Base-by-base conservation (phyloP, 1,140 invertebrate genomes). In the Drosophila parvula region DNA sequence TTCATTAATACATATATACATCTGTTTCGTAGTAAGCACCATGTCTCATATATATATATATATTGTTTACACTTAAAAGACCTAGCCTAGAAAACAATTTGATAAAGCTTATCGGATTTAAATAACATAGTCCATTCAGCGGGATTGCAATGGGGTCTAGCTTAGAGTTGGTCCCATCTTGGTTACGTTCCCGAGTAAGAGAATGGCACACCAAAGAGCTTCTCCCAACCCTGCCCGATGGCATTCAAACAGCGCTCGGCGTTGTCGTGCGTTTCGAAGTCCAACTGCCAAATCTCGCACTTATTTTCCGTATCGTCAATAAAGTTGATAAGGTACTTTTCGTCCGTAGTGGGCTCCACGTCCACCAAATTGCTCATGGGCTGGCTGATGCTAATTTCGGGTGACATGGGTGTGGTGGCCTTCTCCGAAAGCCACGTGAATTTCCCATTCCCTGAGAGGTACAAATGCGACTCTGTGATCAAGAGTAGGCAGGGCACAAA, bases 331-430 rank as follows among this genome's bases (percentile, higher is more conserved):
- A 48, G 63, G 56, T 74, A 88, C 47, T 83, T 59, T 64, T 60
- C 57, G n/a, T 84, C 74, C 18, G 67, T 60, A 0, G 78, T 7
- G 65, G 91, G 92, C 63, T 94, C 93, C 64, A 94, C 92, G 70
- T 93, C 93, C 3, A 94, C 93, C 41, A 94, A 90, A 85, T 94
- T 94, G 65, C 91, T 93, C 89, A 94, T 93, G 10, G 90, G 79
- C 75, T 94, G 93, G 30, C 91, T 57, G 36, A 88, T 64, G 79
- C 81, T 69, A 68, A 90, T 28, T 63, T 92, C 50, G 61, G 84
- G 50, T 88, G 22, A 22, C 1, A 22, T 22, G 22, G 22, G 22
- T 22, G 22, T 22, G 22, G 34, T 10, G 91, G 51, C 38, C 9
- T 51, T 36, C 11, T 74, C 64, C 1, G 76, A 64, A 11, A 92